Evolutionary conservation across 1,140 invertebrate genomes (phyloP).

Genomic region (Stegodyphus mimosarum): DNA sequence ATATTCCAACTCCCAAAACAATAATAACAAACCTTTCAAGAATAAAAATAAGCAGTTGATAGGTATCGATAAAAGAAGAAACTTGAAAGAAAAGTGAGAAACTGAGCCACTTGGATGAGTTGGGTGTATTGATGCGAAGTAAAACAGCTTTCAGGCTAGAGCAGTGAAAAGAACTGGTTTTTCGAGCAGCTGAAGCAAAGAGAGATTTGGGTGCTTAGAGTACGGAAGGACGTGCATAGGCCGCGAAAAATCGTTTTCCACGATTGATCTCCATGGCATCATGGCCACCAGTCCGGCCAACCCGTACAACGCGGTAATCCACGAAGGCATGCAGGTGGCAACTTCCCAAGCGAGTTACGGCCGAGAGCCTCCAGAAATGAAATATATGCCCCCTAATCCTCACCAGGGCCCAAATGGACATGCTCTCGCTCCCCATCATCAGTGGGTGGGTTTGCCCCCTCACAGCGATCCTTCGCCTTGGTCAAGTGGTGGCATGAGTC

Average conservation of each 20-base stretch:
- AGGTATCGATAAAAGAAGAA: background rate
- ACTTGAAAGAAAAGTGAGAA: background rate
- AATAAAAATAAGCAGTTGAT: background rate
- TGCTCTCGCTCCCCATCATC: slow-evolving; percentile 74
- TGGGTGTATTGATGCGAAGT: background rate
- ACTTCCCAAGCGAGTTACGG: slow-evolving; percentile 74
- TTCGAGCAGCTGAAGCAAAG: background rate
- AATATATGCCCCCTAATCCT: slow-evolving; percentile 82
- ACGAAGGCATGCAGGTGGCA: slow-evolving; percentile 64
- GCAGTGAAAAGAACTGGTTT: slow-evolving; percentile 1
- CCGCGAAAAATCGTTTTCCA: slow-evolving; percentile 5
- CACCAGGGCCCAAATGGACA: slow-evolving; percentile 81
- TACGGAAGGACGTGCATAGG: background rate
- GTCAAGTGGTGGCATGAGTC: slow-evolving; percentile 69
- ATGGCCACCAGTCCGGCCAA: slow-evolving; percentile 64
- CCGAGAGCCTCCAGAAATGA: slow-evolving; percentile 84
- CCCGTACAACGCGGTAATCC: slow-evolving; percentile 62
- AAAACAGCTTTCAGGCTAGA: no score
- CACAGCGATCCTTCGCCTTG: slow-evolving; percentile 80
- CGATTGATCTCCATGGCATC: slow-evolving; percentile 60
- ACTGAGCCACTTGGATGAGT: background rate
- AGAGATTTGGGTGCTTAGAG: no score
- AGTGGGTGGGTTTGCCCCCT: slow-evolving; percentile 74
- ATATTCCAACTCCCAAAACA: no score
- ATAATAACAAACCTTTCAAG: no score